Conservation (phyloP, 1,140 invertebrate genomes). For the Pogonus chalceus region DNA sequence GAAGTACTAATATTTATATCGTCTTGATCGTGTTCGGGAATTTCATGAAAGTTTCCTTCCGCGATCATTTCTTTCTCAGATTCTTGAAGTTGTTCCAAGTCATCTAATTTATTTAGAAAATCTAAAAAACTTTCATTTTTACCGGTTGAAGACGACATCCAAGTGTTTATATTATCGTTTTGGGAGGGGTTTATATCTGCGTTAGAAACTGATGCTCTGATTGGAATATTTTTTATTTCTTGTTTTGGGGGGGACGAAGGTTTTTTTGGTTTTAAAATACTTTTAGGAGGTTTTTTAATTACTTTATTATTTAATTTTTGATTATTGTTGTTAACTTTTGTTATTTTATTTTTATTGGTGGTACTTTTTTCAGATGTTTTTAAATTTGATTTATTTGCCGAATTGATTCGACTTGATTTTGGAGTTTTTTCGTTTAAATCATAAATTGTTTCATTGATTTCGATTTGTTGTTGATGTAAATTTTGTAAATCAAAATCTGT, state of each 20-base stretch:
- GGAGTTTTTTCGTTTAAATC: constrained; percentile 10
- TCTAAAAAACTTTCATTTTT: constrained; percentile 20
- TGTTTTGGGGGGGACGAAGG: constrained; percentile 5
- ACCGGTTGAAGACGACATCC: constrained; percentile 14
- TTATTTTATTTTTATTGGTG: constrained; percentile 10
- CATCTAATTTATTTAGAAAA: constrained; percentile 23
- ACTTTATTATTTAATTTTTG: constrained; percentile 18
- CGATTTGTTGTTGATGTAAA: constrained; percentile 11
- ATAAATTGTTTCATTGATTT: constrained; percentile 7
- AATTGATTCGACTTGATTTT: not conserved
- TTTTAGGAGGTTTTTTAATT: constrained; percentile 19
- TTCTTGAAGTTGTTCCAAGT: constrained; percentile 12
- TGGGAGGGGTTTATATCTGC: constrained; percentile 5
- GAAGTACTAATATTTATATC: constrained; percentile 16
- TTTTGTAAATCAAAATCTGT: constrained; percentile 10
- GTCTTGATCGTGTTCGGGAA: constrained; percentile 12
- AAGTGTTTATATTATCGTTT: constrained; percentile 19
- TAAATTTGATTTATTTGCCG: constrained; percentile 15
- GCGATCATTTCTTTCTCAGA: constrained; percentile 13
- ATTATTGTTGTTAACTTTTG: constrained; percentile 11
- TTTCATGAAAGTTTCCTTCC: constrained; percentile 8
- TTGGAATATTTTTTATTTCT: constrained; percentile 19
- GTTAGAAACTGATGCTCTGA: constrained; percentile 13
- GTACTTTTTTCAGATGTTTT: constrained; percentile 19
- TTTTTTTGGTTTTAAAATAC: constrained; percentile 22